Conservation (phyloP, 2,797 vertebrate species). For the Amblyraja radiata region DNA sequence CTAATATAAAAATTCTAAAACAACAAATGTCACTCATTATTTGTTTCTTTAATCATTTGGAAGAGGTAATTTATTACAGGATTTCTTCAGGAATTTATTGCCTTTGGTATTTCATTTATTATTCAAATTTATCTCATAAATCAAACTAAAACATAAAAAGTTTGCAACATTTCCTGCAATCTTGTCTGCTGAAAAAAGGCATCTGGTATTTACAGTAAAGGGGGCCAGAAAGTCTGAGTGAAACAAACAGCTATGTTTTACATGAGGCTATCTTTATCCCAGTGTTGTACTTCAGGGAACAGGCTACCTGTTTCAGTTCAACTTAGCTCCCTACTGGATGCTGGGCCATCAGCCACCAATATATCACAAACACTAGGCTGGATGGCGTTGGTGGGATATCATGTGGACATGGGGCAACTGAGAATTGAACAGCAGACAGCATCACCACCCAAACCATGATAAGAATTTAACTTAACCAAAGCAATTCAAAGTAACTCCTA, state of each 20-base stretch:
- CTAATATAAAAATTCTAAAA: neutral
- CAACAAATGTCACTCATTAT: neutral
- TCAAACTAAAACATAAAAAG: neutral
- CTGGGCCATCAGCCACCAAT: no score
- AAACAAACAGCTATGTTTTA: neutral
- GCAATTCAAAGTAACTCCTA: no score
- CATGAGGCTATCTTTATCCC: no score
- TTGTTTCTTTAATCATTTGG: neutral
- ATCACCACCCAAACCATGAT: no score
- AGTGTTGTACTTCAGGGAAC: no score
- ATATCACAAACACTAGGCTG: no score
- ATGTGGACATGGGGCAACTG: no score
- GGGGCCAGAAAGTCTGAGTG: neutral
- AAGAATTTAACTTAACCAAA: no score
- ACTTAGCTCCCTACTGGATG: no score
- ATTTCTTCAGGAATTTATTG: neutral
- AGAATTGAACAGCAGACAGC: no score
- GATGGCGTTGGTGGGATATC: no score
- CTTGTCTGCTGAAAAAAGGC: neutral
- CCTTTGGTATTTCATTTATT: neutral
- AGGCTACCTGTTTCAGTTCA: no score
- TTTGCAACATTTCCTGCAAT: neutral
- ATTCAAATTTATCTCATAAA: neutral
- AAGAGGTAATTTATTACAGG: neutral
- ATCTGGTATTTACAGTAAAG: neutral